Percentiles rank a stretch among this genome's conserved stretches.
These are phyloP conservation scores for Typhlichthys subterraneus DNA, from an alignment of 2,797 vertebrate genomes.

Conservation along the genomic window DNA sequence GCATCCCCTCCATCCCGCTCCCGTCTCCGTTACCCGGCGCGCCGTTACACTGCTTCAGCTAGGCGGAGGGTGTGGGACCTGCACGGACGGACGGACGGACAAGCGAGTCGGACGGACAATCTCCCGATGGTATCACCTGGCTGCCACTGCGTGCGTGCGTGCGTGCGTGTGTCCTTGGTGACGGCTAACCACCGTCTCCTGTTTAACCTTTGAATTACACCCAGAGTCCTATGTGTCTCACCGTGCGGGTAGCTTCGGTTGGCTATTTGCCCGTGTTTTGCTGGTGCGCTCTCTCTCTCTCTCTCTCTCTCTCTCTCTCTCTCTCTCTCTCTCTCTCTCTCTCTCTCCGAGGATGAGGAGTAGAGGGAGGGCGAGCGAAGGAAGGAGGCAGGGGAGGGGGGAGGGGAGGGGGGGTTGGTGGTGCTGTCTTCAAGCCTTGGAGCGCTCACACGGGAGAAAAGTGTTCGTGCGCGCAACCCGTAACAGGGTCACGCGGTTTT, in stretches of 20 bases:
- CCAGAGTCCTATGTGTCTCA: conserved; percentile 8
- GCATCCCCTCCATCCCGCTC: conserved; percentile 84
- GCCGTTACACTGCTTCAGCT: conserved; percentile 11
- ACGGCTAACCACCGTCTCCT: conserved; percentile 1
- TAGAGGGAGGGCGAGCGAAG: conserved; percentile 2
- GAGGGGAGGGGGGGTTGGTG: not conserved
- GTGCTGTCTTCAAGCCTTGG: conserved; percentile 41
- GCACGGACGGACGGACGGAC: too few relatives aligned
- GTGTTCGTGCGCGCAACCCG: conserved; percentile 6
- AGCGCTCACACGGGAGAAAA: conserved; percentile 17
- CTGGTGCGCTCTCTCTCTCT: conserved; percentile 29
- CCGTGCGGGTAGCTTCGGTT: conserved; percentile 10
- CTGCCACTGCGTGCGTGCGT: too few relatives aligned
- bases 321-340: conserved; percentile 13
- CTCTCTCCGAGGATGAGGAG: conserved; percentile 6
- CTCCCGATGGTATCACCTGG: too few relatives aligned
- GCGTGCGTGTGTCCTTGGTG: conserved; percentile 9
- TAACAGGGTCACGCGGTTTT: not conserved
- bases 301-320: conserved; percentile 26
- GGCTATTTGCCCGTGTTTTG: conserved; percentile 13
- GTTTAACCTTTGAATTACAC: conserved; percentile 34
- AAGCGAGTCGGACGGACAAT: not conserved
- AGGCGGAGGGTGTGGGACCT: conserved; percentile 38
- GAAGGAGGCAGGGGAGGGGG: not conserved
- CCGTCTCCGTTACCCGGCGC: conserved; percentile 39